These are phyloP conservation scores for Tetragonisca angustula DNA, from an alignment of 2,888 invertebrate genomes.

Conservation along the genomic window DNA sequence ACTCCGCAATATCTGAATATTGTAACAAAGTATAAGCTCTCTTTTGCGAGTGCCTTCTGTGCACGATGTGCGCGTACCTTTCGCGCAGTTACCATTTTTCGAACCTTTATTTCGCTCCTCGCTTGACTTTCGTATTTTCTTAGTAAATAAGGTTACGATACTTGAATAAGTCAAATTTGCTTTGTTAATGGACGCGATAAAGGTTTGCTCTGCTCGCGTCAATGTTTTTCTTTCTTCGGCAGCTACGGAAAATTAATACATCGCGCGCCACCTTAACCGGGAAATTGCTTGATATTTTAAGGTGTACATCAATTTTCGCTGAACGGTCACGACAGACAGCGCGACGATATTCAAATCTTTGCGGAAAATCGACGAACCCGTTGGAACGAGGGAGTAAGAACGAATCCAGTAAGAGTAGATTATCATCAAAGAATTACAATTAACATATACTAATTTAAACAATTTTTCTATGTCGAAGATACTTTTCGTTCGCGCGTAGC, in stretches of 20 bases:
- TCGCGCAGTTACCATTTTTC: slow-evolving; percentile 6
- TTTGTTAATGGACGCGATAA: slow-evolving; percentile 6
- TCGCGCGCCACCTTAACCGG: too few relatives aligned
- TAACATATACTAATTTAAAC: too few relatives aligned
- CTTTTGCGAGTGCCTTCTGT: background rate
- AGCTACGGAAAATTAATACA: slow-evolving; percentile 1
- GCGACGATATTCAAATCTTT: background rate
- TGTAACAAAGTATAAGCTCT: slow-evolving; percentile 14
- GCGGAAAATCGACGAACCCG: background rate
- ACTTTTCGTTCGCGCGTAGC: too few relatives aligned
- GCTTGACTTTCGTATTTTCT: slow-evolving; percentile 3
- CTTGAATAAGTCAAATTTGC: slow-evolving; percentile 17
- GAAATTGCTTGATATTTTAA: background rate
- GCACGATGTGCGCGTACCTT: background rate
- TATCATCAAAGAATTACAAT: too few relatives aligned
- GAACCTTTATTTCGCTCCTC: slow-evolving; percentile 9
- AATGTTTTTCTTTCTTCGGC: slow-evolving; percentile 15
- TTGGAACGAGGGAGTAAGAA: too few relatives aligned
- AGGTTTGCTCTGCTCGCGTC: slow-evolving; percentile 5
- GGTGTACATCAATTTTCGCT: background rate
- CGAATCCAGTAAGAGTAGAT: too few relatives aligned
- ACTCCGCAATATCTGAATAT: slow-evolving; percentile 47
- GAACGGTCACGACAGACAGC: too few relatives aligned
- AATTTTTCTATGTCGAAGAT: too few relatives aligned
- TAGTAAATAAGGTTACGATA: background rate